Conservation (phyloP, 2,113 vertebrate species). For the Leucopternis melanops region DNA sequence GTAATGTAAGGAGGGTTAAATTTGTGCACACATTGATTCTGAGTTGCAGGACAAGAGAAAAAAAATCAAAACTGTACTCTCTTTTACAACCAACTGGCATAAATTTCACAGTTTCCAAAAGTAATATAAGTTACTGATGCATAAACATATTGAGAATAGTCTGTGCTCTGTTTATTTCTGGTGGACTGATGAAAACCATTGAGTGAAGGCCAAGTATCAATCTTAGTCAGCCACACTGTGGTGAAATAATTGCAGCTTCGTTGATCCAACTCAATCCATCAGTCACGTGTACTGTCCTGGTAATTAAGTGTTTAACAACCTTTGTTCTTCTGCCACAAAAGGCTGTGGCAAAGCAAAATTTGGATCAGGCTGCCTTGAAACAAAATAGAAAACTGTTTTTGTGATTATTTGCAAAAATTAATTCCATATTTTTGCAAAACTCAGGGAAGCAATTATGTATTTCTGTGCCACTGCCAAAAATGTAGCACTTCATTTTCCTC, state of each 20-base stretch:
- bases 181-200: slow-evolving; percentile 21
- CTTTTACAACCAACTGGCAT: background rate
- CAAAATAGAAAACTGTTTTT: background rate
- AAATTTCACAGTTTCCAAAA: slow-evolving; percentile 27
- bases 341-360: background rate
- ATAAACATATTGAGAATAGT: slow-evolving; percentile 15
- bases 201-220: slow-evolving; percentile 38
- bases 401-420: slow-evolving; percentile 6
- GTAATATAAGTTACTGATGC: slow-evolving; percentile 4
- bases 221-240: slow-evolving; percentile 16
- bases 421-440: slow-evolving; percentile 8
- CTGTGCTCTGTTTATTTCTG: slow-evolving; percentile 43
- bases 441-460: background rate
- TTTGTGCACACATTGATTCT: background rate
- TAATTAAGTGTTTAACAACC: slow-evolving; percentile 42
- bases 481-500: background rate
- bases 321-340: slow-evolving; percentile 42
- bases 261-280: background rate
- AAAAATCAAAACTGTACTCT: background rate
- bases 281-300: background rate
- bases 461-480: slow-evolving; percentile 1
- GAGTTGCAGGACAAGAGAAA: background rate
- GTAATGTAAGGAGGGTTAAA: background rate
- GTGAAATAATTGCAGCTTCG: slow-evolving; percentile 33
- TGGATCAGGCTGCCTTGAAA: background rate